Evolutionary conservation across 2,888 invertebrate species (phyloP), one percentile per base, ranked within the genome.

Genomic region (Lepeophtheirus nordmannii): DNA sequence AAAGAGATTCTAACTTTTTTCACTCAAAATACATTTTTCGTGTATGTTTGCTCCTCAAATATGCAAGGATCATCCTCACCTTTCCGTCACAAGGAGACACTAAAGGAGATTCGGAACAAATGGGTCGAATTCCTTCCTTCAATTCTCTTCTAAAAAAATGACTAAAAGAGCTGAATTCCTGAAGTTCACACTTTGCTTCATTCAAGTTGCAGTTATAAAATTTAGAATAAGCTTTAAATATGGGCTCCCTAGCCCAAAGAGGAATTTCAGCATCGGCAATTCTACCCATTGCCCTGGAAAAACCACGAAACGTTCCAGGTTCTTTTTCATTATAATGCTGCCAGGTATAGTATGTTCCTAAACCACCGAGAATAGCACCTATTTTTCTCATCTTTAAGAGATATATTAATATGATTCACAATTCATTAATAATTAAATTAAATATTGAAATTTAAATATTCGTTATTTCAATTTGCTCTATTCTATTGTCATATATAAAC

Each of bases 131-230:
- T 17, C 53, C 53, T 46, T 46, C 53, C 8, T 46, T 46, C 8
- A 46, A 8, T 8, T 46, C 53, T 17, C 53, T 14, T 46, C 53
- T 14, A 46, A 46, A 46, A 17, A 46, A 46, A 46, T 46, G 2
- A 46, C 53, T 46, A 46, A 46, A 46, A 46, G 53, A n/a, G 53
- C 53, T 46, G 8, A 46, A 46, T 14, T 46, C 53, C 17, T 46
- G 14, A 14, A 46, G 53, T 46, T 46, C 53, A 46, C 14, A 5
- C 53, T 46, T 46, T n/a, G 8, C 53, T 17, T 46, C 53, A 46
- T 17, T 8, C 5, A 46, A 46, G 53, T 46, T 46, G 8, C 53
- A 46, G 53, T 46, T 46, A 17, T 46, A 46, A n/a, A 46, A 46
- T 14, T 8, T 46, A 3, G n/a, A 14, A 46, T 46, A 46, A 8